Conservation (phyloP, 2,113 vertebrate genomes). For the Stictonetta naevosa region DNA sequence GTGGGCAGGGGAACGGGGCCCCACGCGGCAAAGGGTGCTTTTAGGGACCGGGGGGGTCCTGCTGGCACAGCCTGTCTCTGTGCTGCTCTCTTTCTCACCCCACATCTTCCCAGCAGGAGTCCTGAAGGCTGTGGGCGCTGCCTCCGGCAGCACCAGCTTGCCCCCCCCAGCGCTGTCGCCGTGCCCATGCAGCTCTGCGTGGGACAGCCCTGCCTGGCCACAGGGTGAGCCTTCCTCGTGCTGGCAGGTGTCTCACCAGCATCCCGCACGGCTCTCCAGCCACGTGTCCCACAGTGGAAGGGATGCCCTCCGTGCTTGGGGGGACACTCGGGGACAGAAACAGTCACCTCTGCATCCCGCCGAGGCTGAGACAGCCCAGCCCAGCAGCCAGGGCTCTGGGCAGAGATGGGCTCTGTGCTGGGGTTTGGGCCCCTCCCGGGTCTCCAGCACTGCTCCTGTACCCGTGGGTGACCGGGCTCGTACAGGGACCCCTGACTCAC, state of each 20-base stretch:
- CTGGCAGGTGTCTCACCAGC: rapidly evolving
- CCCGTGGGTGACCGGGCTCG: rapidly evolving
- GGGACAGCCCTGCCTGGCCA: not conserved
- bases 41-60: not conserved
- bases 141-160: not conserved
- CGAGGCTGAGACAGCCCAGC: not conserved
- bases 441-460: not conserved
- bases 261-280: not conserved
- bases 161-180: not conserved
- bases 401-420: not conserved
- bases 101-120: not conserved
- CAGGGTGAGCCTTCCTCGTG: not conserved
- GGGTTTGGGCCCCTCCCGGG: too few relatives aligned
- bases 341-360: not conserved
- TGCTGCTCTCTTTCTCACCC: not conserved
- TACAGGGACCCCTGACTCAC: not conserved
- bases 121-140: not conserved
- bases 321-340: not conserved
- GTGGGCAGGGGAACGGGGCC: not conserved
- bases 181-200: not conserved
- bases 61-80: not conserved
- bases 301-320: not conserved
- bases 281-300: rapidly evolving
- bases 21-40: not conserved
- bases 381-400: not conserved